phyloP scores from a whole-genome alignment of 2,888 invertebrate genomes.

The Agriotes lineatus region DNA sequence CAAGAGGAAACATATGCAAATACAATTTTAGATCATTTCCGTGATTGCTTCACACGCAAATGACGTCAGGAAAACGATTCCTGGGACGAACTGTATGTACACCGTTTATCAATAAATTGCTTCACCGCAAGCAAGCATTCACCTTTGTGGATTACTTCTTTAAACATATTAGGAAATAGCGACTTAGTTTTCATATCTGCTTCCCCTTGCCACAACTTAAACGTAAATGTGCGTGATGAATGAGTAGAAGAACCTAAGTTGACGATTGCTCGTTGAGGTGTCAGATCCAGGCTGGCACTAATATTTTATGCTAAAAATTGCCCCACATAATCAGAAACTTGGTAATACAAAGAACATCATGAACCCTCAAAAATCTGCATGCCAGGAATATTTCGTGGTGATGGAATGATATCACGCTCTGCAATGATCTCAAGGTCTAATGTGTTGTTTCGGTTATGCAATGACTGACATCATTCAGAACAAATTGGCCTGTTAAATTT shows the following conservation, averaged over 20 bases:
- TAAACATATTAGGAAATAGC: no score
- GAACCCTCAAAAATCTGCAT: not conserved
- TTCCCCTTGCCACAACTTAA: not conserved
- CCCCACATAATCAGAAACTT: not conserved
- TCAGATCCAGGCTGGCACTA: conserved; percentile 22
- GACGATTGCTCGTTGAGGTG: conserved; percentile 23
- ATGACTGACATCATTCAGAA: conserved; percentile 5
- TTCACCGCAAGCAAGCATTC: no score
- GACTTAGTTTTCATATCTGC: conserved; percentile 1
- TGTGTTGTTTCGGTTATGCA: conserved; percentile 18
- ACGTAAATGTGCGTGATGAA: conserved; percentile 21
- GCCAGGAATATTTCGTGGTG: conserved; percentile 4
- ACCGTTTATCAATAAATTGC: no score
- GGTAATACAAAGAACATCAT: not conserved
- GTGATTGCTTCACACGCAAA: no score
- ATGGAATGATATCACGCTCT: conserved; percentile 3
- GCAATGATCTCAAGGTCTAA: conserved; percentile 10
- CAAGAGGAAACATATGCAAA: no score
- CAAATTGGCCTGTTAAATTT: not conserved
- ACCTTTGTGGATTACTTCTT: no score
- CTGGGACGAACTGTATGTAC: no score
- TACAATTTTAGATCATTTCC: no score
- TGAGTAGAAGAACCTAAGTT: conserved; percentile 24
- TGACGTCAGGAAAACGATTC: no score
- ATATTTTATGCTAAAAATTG: conserved; percentile 31